Conservation (phyloP, 2,113 vertebrate genomes). For the Collichthys lucidus region DNA sequence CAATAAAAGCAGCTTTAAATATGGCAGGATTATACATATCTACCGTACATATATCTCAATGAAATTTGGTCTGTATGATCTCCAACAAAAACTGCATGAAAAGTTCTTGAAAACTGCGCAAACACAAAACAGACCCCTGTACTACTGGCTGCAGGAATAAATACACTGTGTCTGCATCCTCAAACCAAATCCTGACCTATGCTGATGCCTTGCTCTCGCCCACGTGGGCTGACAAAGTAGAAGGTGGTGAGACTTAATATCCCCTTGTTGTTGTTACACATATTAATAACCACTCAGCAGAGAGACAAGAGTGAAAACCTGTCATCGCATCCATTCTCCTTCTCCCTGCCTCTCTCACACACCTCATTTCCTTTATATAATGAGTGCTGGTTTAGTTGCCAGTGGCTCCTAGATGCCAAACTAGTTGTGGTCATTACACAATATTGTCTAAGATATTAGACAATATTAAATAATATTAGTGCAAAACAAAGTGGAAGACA, state of each 20-base stretch:
- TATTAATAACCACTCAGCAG: constrained; percentile 37
- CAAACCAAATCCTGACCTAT: not conserved
- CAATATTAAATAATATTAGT: too few species aligned
- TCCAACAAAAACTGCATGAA: not conserved
- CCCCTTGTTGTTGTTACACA: constrained; percentile 1
- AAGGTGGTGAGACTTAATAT: constrained; percentile 24
- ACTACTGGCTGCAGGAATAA: not conserved
- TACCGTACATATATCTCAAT: not conserved
- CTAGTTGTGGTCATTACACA: not conserved
- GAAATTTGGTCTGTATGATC: not conserved
- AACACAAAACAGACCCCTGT: not conserved
- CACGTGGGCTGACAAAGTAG: not conserved
- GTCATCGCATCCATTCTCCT: constrained; percentile 10
- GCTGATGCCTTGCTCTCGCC: not conserved
- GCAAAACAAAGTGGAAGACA: not conserved
- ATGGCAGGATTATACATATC: not conserved
- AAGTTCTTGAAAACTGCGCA: not conserved
- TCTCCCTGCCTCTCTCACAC: constrained; percentile 7
- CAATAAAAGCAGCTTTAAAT: not conserved
- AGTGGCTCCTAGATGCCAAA: not conserved
- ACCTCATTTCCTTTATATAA: constrained; percentile 32
- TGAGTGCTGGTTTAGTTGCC: constrained; percentile 1
- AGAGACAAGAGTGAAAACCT: constrained; percentile 23
- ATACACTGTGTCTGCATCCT: not conserved
- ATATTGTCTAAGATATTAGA: constrained; percentile 2